Evolutionary conservation across 2,888 invertebrate genomes (phyloP).

Genomic region (Physocephala rufipes): DNA sequence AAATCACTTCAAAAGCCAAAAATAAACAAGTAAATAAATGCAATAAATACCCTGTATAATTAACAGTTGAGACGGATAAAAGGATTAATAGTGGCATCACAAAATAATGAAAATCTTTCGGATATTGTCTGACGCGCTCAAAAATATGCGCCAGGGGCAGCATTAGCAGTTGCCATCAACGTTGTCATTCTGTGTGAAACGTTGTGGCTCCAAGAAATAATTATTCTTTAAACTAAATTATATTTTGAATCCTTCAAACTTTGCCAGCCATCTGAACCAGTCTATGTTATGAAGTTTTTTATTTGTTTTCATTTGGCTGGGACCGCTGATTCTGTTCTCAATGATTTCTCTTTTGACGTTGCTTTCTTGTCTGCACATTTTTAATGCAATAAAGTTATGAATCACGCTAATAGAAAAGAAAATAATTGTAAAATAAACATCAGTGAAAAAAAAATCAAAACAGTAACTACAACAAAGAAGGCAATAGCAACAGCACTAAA

Average conservation of each 20-base stretch:
- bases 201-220: constrained; percentile 6
- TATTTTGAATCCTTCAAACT: too few relatives aligned
- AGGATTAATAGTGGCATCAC: too few relatives aligned
- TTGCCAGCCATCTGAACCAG: too few relatives aligned
- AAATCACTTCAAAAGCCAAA: too few relatives aligned
- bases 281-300: background rate
- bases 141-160: constrained; percentile 6
- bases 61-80: too few relatives aligned
- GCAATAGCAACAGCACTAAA: background rate
- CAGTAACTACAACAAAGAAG: too few relatives aligned
- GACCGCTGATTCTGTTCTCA: background rate
- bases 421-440: background rate
- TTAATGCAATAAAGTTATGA: constrained; percentile 35
- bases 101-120: background rate
- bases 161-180: background rate
- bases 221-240: background rate
- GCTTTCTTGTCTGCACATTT: constrained; percentile 37
- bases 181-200: background rate
- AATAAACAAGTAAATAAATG: too few relatives aligned
- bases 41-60: too few relatives aligned
- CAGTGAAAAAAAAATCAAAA: too few relatives aligned
- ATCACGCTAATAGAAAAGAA: constrained; percentile 11
- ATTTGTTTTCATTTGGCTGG: background rate
- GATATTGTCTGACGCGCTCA: background rate
- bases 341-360: constrained; percentile 14